Base-by-base conservation (phyloP, 2,113 vertebrate genomes). In the Dinomys branickii region DNA sequence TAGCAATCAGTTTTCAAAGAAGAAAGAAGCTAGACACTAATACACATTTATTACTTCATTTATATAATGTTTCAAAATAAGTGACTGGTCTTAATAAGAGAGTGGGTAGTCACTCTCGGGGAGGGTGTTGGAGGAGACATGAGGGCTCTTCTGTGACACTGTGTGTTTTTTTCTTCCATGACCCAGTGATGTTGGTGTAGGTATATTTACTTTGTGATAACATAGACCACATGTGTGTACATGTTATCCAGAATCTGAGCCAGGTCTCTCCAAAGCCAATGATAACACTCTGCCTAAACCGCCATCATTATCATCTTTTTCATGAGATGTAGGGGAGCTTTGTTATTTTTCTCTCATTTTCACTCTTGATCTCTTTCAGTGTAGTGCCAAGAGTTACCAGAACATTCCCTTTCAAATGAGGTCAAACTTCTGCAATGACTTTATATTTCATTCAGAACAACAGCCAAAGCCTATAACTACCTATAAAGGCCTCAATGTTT, bases 1-100 rank as follows among this genome's bases (percentile, higher is more conserved):
- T 24, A 63, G 20, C 33, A 73, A 58, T n/a, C 5, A 5, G 69
- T 80, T 97, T 95, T n/a, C 94, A 78, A 93, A 88, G 71, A 92
- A 92, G 35, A 84, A 90, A 88, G 80, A 89, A 89, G 35, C 78
- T 44, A 85, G 33, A n/a, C 5, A 41, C 61, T 17, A 82, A 61
- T 86, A 59, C 38, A 20, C 82, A 77, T 67, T 85, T 8, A 26
- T 54, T 56, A 90, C 77, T 50, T 20, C 5, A 73, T 69, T 73
- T 85, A 30, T 91, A 30, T 59, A 38, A 59, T 44, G 26, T 82
- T 33, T 82, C 16, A 86, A 93, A 75, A 52, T 61, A 86, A 38
- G 26, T 67, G 14, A 85, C 33, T 81, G 38, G 26, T 59, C 7
- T 92, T 92, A 26, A 16, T 54, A 67, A 12, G 35, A 33, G 35